Evolutionary conservation across 2,113 vertebrate genomes (phyloP).

Genomic region (Vulpes ferrilata): DNA sequence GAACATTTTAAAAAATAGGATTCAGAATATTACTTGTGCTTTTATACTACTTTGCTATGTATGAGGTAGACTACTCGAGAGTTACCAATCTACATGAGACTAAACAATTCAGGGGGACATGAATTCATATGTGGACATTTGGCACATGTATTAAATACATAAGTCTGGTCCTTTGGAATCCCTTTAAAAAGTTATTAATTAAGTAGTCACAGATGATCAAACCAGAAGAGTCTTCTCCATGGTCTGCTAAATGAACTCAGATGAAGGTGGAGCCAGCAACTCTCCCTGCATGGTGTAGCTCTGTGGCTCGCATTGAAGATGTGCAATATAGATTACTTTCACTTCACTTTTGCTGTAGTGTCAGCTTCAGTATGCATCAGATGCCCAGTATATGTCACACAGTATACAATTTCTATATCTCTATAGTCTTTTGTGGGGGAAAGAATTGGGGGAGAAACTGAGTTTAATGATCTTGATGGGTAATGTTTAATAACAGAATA

Average conservation of each 20-base stretch:
- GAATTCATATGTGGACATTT: background rate
- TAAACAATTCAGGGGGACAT: background rate
- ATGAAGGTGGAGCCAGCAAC: background rate
- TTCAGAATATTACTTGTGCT: background rate
- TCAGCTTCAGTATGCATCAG: constrained; percentile 1
- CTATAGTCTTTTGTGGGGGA: constrained; percentile 53
- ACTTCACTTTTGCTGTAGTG: constrained; percentile 65
- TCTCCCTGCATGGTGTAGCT: background rate
- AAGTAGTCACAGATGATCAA: constrained; percentile 19
- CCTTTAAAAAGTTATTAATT: constrained; percentile 52
- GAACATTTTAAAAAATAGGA: background rate
- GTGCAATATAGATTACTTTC: background rate
- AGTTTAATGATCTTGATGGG: constrained; percentile 76
- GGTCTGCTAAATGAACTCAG: background rate
- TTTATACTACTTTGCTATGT: constrained; percentile 30
- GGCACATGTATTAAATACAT: constrained; percentile 37
- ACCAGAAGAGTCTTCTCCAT: background rate
- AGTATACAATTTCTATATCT: constrained; percentile 69
- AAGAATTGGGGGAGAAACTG: constrained; percentile 63
- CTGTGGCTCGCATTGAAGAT: background rate
- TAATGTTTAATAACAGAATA: constrained; percentile 82
- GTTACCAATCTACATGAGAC: background rate
- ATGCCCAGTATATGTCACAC: constrained; percentile 44
- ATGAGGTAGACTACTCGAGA: background rate
- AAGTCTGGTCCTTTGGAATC: constrained; percentile 41